A percentile compares a stretch with the other conserved stretches of the same genome.
phyloP scores from a whole-genome alignment of 2,797 vertebrate species.

The Brotula barbata region DNA sequence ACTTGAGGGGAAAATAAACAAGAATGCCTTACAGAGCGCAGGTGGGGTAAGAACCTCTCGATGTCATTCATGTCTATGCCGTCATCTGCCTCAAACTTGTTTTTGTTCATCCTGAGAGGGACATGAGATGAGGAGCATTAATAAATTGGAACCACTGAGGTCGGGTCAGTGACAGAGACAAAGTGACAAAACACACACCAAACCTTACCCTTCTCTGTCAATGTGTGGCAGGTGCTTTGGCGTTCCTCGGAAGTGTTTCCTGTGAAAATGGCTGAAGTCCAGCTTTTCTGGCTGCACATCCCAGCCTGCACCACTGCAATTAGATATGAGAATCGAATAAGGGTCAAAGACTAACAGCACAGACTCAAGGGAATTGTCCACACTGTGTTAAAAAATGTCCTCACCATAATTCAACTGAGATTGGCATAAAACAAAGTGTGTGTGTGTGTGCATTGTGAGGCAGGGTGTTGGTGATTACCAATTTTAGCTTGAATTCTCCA shows the following conservation, averaged over 20 bases:
- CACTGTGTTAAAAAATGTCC: no score
- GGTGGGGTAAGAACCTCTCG: conserved; percentile 90
- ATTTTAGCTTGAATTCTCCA: conserved; percentile 33
- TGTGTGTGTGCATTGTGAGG: not conserved
- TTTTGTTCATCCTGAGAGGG: conserved; percentile 86
- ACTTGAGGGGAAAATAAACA: not conserved
- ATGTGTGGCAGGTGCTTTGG: conserved; percentile 93
- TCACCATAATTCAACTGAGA: no score
- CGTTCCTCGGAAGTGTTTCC: conserved; percentile 83
- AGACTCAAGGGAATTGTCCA: not conserved
- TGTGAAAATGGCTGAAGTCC: conserved; percentile 93
- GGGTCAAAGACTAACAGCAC: not conserved
- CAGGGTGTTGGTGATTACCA: not conserved
- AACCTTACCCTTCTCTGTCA: conserved; percentile 91
- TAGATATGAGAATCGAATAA: conserved; percentile 8
- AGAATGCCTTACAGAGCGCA: conserved; percentile 83
- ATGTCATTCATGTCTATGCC: conserved; percentile 94
- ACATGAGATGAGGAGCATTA: not conserved
- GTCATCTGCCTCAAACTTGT: conserved; percentile 88
- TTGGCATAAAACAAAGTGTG: not conserved
- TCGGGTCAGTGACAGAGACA: not conserved
- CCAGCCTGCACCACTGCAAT: conserved; percentile 89
- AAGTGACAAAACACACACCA: not conserved
- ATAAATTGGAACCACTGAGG: not conserved
- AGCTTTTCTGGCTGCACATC: conserved; percentile 96